phyloP scores from a whole-genome alignment of 2,113 vertebrate genomes.

The Ammodytes marinus region DNA sequence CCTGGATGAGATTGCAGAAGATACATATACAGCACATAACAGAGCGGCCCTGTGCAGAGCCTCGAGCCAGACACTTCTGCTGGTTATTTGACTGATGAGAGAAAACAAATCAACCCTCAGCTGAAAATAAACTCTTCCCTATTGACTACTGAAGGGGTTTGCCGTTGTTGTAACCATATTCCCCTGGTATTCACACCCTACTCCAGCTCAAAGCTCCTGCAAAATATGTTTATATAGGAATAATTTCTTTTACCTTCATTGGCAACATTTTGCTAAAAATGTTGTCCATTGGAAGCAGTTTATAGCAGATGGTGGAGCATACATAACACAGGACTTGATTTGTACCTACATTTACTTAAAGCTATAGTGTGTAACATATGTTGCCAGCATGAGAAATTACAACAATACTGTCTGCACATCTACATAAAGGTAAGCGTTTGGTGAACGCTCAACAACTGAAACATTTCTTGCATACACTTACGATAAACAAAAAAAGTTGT shows the following conservation, averaged over 20 bases:
- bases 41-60: conserved; percentile 17
- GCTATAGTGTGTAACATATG: no score
- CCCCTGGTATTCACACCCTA: conserved; percentile 34
- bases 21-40: conserved; percentile 57
- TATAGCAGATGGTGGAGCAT: not conserved
- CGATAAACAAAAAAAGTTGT: not conserved
- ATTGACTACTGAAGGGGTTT: conserved; percentile 42
- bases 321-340: not conserved
- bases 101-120: conserved; percentile 63
- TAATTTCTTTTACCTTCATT: not conserved
- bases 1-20: conserved; percentile 49
- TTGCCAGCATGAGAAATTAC: no score
- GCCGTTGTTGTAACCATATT: conserved; percentile 45
- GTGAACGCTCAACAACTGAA: no score
- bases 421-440: no score
- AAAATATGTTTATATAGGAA: not conserved
- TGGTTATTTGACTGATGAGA: conserved; percentile 65
- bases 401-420: no score
- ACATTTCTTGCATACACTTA: no score
- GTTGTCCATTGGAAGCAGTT: not conserved
- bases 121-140: conserved; percentile 60
- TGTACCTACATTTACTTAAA: no score
- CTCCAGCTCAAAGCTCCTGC: not conserved
- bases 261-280: not conserved
- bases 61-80: conserved; percentile 29